Evolutionary conservation across 2,888 invertebrate genomes (phyloP).

Genomic region (Drosophila stalkeri): DNA sequence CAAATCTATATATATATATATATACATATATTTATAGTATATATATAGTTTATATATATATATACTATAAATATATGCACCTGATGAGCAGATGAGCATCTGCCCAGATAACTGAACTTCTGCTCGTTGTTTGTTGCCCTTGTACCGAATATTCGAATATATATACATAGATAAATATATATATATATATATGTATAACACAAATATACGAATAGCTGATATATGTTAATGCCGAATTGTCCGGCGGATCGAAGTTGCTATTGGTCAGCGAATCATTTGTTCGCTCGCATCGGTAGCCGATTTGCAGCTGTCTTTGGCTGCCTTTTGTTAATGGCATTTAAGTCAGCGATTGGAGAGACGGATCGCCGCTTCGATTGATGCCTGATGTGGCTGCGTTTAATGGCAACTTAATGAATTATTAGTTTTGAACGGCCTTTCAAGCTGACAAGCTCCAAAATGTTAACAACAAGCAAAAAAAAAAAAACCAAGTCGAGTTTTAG

Average conservation of each 20-base stretch:
- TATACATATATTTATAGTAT: too few species aligned
- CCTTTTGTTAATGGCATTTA: conserved; percentile 69
- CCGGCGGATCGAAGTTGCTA: conserved; percentile 33
- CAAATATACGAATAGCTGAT: conserved; percentile 18
- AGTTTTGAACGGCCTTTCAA: conserved; percentile 53
- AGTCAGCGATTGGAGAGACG: conserved; percentile 22
- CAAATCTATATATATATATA: conserved; percentile 52
- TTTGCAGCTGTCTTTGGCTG: conserved; percentile 46
- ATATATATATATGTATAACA: conserved; percentile 38
- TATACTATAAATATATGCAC: conserved; percentile 5
- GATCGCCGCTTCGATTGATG: conserved; percentile 39
- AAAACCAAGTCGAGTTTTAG: conserved; percentile 41
- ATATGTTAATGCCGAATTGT: conserved; percentile 75
- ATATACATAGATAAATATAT: conserved; percentile 31
- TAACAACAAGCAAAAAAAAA: conserved; percentile 22
- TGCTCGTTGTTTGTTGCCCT: conserved; percentile 62
- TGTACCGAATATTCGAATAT: conserved; percentile 69
- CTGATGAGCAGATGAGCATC: conserved; percentile 22
- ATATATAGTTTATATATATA: too few species aligned
- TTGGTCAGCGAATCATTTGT: conserved; percentile 44
- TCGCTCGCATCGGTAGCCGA: conserved; percentile 57
- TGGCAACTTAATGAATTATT: conserved; percentile 78
- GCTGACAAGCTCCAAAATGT: conserved; percentile 42
- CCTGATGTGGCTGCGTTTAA: conserved; percentile 55
- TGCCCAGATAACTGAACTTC: conserved; percentile 60